These are phyloP conservation scores for Stenopsyche tienmushanensis DNA, from an alignment of 1,140 invertebrate genomes.

Conservation along the genomic window DNA sequence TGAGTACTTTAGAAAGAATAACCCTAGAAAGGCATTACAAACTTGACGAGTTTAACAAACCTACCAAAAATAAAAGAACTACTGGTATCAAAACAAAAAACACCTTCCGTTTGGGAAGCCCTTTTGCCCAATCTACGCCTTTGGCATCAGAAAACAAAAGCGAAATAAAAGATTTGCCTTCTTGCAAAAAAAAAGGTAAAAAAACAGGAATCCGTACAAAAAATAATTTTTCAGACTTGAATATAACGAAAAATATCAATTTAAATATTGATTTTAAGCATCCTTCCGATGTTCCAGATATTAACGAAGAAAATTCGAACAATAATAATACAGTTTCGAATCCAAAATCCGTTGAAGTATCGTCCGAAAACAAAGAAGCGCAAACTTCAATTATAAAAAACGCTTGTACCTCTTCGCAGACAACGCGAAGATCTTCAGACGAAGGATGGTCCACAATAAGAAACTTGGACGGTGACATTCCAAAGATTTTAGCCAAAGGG, in stretches of 20 bases:
- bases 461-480: neutral
- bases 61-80: constrained; percentile 29
- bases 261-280: neutral
- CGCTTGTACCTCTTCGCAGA: constrained; percentile 19
- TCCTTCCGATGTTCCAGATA: neutral
- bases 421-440: neutral
- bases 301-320: neutral
- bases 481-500: constrained; percentile 19
- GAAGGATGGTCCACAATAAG: neutral
- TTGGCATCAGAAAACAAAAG: neutral
- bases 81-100: constrained; percentile 48
- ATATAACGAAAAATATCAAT: neutral
- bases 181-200: constrained; percentile 1
- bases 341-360: too few relatives aligned
- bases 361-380: constrained; percentile 47
- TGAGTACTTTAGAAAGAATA: constrained; percentile 63
- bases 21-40: constrained; percentile 48
- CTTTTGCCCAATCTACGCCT: constrained; percentile 53
- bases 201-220: too few relatives aligned
- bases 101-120: constrained; percentile 44
- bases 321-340: too few relatives aligned
- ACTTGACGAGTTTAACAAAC: constrained; percentile 43
- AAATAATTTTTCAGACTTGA: too few relatives aligned
- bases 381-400: constrained; percentile 47
- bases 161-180: too few relatives aligned